Evolutionary conservation across 2,797 vertebrate species (phyloP).

Genomic region (Galaxias olidus): DNA sequence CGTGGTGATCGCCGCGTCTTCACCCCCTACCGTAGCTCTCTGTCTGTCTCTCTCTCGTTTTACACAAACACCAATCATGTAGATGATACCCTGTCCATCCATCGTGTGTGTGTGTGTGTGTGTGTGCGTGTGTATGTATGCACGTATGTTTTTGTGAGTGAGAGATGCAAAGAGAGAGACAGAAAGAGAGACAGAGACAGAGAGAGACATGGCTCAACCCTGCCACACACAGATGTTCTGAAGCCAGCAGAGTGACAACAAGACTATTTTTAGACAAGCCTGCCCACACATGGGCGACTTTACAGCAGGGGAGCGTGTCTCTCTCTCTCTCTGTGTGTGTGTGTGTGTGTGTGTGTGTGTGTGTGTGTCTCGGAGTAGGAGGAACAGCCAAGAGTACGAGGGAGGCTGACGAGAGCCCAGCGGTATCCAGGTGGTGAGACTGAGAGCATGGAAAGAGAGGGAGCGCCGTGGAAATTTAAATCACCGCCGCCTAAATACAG

Average conservation of each 20-base stretch:
- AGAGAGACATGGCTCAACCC: slow-evolving; percentile 11
- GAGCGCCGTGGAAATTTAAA: slow-evolving; percentile 65
- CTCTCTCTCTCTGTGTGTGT: slow-evolving; percentile 29
- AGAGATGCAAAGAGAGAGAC: background rate
- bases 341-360: slow-evolving; percentile 34
- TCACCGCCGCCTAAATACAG: slow-evolving; percentile 60
- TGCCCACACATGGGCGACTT: slow-evolving; percentile 62
- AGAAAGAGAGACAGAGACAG: too few species aligned
- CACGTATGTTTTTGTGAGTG: slow-evolving; percentile 6
- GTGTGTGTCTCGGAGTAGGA: background rate
- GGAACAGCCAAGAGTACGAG: slow-evolving; percentile 26
- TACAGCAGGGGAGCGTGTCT: slow-evolving; percentile 47
- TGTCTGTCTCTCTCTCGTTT: background rate
- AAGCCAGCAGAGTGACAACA: slow-evolving; percentile 58
- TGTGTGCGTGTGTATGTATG: slow-evolving; percentile 6
- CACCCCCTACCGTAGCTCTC: too few species aligned
- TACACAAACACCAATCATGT: slow-evolving; percentile 32
- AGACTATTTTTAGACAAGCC: slow-evolving; percentile 64
- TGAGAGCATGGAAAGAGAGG: slow-evolving; percentile 72
- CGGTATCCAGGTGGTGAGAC: slow-evolving; percentile 68
- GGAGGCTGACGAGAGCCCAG: slow-evolving; percentile 63
- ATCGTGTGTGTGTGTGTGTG: slow-evolving; percentile 4
- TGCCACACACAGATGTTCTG: slow-evolving; percentile 58
- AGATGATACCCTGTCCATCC: slow-evolving; percentile 30
- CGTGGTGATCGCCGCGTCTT: too few species aligned